Conservation (phyloP, 2,888 invertebrate genomes). For the Phrixothrix hirtus region DNA sequence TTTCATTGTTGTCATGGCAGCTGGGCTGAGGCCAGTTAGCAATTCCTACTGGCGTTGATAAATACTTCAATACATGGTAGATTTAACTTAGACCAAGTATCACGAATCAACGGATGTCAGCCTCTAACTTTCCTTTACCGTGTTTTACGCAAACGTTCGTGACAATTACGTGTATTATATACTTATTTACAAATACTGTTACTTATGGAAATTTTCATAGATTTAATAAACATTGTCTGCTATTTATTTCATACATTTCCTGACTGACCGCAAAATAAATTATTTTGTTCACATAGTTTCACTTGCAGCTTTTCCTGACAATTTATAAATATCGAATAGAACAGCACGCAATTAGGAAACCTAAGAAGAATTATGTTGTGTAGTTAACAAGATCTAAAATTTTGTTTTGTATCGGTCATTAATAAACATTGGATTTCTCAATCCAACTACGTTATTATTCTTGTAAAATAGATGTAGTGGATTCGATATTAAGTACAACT, state of each 20-base stretch:
- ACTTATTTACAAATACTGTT: constrained; percentile 21
- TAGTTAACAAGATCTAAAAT: no score
- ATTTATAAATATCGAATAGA: no score
- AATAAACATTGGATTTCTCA: no score
- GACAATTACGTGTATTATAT: constrained; percentile 28
- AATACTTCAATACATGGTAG: constrained; percentile 21
- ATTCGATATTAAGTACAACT: no score
- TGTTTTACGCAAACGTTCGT: constrained; percentile 33
- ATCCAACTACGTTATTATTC: no score
- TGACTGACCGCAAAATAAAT: constrained; percentile 1
- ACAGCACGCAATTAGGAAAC: no score
- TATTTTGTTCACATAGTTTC: constrained; percentile 1
- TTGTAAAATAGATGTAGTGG: no score
- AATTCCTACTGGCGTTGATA: constrained; percentile 16
- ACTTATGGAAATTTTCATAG: constrained; percentile 22
- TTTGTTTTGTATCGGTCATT: no score
- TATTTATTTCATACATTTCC: constrained; percentile 6
- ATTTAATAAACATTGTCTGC: constrained; percentile 20
- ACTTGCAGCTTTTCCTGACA: no score
- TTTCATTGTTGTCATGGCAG: constrained; percentile 14
- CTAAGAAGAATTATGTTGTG: no score
- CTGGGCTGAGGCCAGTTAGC: constrained; percentile 14
- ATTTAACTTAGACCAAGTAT: constrained; percentile 23
- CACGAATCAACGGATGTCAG: constrained; percentile 34
- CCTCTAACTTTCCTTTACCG: constrained; percentile 30